Evolutionary conservation across 2,888 invertebrate genomes (phyloP).

Genomic region (Lamellibrachia satsuma): DNA sequence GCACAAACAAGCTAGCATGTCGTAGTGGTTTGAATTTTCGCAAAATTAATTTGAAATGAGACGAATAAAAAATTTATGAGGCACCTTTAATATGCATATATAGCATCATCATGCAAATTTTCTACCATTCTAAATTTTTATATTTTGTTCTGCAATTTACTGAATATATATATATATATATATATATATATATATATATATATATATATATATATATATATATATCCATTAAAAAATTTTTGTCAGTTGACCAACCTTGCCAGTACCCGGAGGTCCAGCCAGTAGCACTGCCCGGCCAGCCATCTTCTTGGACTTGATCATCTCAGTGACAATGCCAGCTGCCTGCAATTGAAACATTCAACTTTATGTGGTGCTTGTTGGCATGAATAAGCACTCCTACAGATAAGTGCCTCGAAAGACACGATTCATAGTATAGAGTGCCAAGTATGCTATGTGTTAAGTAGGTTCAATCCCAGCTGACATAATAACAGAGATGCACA

Average conservation of each 20-base stretch:
- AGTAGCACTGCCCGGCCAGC: slow-evolving; percentile 93
- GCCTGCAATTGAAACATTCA: slow-evolving; percentile 73
- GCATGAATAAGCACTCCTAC: neutral
- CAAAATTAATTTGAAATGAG: neutral
- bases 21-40: no score
- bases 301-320: slow-evolving; percentile 97
- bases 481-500: no score
- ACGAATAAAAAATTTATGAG: neutral
- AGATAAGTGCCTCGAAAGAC: no score
- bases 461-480: no score
- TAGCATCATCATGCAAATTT: neutral
- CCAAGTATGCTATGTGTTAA: no score
- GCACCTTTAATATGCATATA: neutral
- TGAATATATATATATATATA: neutral
- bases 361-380: neutral
- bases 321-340: slow-evolving; percentile 94
- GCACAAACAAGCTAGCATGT: no score
- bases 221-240: neutral
- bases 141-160: neutral
- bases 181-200: neutral
- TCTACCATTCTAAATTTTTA: neutral
- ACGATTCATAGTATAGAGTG: no score
- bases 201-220: neutral
- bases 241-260: slow-evolving; percentile 52
- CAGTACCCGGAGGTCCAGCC: slow-evolving; percentile 71